Conservation (phyloP, 2,888 invertebrate species). For the Stegophylla sp. region DNA sequence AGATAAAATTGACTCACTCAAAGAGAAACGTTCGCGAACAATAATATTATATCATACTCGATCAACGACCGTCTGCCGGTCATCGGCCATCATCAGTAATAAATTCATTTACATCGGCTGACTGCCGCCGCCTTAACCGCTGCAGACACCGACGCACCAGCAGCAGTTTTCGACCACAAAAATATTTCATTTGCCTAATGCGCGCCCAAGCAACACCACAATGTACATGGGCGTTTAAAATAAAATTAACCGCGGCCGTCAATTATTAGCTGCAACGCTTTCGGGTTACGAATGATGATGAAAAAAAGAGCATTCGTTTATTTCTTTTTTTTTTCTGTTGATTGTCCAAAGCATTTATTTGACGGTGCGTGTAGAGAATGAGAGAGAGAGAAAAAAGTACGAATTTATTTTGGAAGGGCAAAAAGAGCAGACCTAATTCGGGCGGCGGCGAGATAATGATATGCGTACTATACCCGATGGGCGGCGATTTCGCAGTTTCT, state of each 20-base stretch:
- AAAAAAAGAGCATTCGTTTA: neutral
- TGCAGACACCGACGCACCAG: neutral
- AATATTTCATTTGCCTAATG: neutral
- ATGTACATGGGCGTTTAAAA: slow-evolving; percentile 3
- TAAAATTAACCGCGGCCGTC: neutral
- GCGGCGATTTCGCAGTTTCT: slow-evolving; percentile 24
- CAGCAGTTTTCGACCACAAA: slow-evolving; percentile 13
- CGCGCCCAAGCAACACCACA: neutral
- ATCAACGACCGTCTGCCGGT: too few relatives aligned
- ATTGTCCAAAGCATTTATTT: neutral
- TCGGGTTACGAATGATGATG: neutral
- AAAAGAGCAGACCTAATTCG: slow-evolving; percentile 3
- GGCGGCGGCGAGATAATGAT: neutral
- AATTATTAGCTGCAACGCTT: neutral
- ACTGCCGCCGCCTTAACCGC: neutral
- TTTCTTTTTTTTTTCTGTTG: neutral
- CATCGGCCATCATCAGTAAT: too few relatives aligned
- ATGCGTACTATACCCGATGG: neutral
- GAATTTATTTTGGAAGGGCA: neutral
- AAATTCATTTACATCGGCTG: too few relatives aligned
- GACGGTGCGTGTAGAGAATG: neutral
- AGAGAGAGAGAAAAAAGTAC: neutral
- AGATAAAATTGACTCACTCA: too few relatives aligned
- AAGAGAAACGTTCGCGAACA: too few relatives aligned
- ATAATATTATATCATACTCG: too few relatives aligned